Conservation (phyloP, 1,140 invertebrate genomes). For the Drosophila sucinea region DNA sequence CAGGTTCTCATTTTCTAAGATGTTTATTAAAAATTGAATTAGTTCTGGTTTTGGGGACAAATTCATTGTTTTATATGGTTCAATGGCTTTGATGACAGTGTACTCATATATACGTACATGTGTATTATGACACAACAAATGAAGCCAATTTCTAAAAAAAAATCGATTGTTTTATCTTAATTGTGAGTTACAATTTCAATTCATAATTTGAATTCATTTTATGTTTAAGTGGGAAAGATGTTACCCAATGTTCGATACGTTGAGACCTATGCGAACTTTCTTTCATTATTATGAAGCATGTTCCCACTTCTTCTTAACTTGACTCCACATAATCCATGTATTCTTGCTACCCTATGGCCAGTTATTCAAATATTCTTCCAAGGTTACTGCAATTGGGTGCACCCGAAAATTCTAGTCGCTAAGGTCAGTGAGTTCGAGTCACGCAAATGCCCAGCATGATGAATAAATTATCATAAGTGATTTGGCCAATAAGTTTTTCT, state of each 20-base stretch:
- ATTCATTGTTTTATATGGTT: too few species aligned
- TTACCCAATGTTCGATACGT: neutral
- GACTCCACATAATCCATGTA: constrained; percentile 32
- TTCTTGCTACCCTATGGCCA: constrained; percentile 32
- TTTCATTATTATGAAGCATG: neutral
- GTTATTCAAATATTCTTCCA: constrained; percentile 65
- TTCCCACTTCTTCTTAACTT: constrained; percentile 4
- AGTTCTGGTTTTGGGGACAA: too few species aligned
- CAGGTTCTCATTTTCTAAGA: too few species aligned
- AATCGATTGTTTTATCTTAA: too few species aligned
- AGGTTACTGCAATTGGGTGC: constrained; percentile 75
- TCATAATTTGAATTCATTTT: neutral
- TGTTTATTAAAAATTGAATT: too few species aligned
- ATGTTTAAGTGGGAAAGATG: neutral
- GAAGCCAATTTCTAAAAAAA: too few species aligned
- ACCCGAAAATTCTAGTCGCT: constrained; percentile 59
- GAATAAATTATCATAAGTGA: constrained; percentile 78
- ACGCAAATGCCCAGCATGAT: constrained; percentile 52
- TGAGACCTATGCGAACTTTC: neutral
- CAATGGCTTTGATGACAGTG: too few species aligned
- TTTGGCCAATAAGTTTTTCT: constrained; percentile 49
- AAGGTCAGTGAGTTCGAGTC: constrained; percentile 38
- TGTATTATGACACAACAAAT: too few species aligned
- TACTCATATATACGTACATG: too few species aligned
- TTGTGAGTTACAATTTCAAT: neutral